phyloP scores from a whole-genome alignment of 2,113 vertebrate genomes.

The Myotis lucifugus region DNA sequence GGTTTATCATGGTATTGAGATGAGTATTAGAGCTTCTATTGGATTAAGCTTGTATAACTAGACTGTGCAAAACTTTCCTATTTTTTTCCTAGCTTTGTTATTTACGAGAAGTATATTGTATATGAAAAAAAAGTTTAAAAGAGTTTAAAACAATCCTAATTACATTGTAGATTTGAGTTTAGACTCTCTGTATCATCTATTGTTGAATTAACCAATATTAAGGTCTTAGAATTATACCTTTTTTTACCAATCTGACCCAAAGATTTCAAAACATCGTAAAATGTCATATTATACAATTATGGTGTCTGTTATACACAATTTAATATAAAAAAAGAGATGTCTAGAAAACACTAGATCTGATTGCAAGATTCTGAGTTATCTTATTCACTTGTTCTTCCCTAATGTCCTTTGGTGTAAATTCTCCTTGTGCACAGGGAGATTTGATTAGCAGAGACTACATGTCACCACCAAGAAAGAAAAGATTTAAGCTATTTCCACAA shows the following conservation, averaged over 20 bases:
- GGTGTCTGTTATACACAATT: slow-evolving; percentile 1
- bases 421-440: background rate
- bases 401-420: background rate
- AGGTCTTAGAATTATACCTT: slow-evolving; percentile 55
- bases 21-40: slow-evolving; percentile 79
- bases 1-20: slow-evolving; percentile 77
- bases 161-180: background rate
- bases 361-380: background rate
- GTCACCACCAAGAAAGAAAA: background rate
- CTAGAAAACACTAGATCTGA: background rate
- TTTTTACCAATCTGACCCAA: slow-evolving; percentile 4
- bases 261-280: slow-evolving; percentile 51
- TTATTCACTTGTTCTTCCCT: background rate
- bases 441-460: background rate
- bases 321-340: slow-evolving; percentile 34
- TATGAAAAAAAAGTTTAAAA: slow-evolving; percentile 59
- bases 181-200: slow-evolving; percentile 24
- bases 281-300: slow-evolving; percentile 51
- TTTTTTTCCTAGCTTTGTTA: slow-evolving; percentile 76
- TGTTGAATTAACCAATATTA: slow-evolving; percentile 33
- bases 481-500: background rate
- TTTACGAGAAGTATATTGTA: slow-evolving; percentile 65
- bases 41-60: slow-evolving; percentile 80
- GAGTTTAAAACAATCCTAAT: slow-evolving; percentile 35
- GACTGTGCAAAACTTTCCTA: slow-evolving; percentile 73